Percentiles rank a stretch among this genome's conserved stretches.
These are phyloP conservation scores for Stratiolaelaps scimitus DNA, from an alignment of 1,140 invertebrate species.

Conservation along the genomic window DNA sequence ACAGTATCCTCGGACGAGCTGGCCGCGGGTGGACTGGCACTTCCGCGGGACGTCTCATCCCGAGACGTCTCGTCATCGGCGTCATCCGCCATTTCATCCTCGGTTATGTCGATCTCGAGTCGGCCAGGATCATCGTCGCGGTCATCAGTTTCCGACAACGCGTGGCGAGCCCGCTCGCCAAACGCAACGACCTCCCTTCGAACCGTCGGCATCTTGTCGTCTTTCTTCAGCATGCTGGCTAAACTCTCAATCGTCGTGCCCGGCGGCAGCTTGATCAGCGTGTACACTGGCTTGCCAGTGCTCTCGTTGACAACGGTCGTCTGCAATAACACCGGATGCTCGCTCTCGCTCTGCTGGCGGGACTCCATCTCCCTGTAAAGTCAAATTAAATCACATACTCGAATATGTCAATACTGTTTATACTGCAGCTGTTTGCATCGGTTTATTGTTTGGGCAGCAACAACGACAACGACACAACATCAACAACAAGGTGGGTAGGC, in stretches of 20 bases:
- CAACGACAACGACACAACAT: no score
- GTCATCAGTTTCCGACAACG: background rate
- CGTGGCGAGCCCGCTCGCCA: background rate
- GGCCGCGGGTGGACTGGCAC: background rate
- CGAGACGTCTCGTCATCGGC: background rate
- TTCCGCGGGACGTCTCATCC: background rate
- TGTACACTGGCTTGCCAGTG: constrained; percentile 11
- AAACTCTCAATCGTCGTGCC: constrained; percentile 12
- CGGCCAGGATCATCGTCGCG: no score
- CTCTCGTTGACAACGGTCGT: constrained; percentile 9
- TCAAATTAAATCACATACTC: background rate
- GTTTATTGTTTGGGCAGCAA: no score
- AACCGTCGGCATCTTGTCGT: background rate
- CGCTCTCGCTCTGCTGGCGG: background rate
- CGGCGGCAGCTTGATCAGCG: constrained; percentile 17
- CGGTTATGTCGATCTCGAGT: background rate
- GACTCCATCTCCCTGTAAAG: constrained; percentile 11
- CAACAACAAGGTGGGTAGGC: no score
- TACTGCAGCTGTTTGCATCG: no score
- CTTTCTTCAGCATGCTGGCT: background rate
- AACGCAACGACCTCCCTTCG: background rate
- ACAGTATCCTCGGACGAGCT: background rate
- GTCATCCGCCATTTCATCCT: background rate
- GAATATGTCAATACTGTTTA: no score
- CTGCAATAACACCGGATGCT: constrained; percentile 16